Evolutionary conservation across 2,113 vertebrate genomes (phyloP).

Genomic region (Mola mola): DNA sequence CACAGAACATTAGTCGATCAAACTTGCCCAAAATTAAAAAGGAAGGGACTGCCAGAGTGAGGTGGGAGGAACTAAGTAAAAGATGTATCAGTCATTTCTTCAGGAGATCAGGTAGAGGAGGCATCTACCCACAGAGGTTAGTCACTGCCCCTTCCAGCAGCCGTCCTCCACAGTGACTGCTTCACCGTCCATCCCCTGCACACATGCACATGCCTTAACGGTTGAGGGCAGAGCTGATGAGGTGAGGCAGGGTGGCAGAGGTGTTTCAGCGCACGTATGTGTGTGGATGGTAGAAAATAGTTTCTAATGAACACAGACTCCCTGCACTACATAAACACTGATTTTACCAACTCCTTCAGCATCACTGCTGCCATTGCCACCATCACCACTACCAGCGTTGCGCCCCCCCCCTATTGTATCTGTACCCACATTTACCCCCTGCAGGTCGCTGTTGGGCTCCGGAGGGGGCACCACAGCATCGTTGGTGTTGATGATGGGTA

Average conservation of each 20-base stretch:
- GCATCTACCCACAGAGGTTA: constrained; percentile 44
- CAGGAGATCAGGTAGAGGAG: constrained; percentile 5
- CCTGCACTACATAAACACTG: neutral
- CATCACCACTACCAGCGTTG: constrained; percentile 24
- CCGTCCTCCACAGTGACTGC: constrained; percentile 13
- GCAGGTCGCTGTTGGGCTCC: constrained; percentile 96
- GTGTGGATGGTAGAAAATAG: neutral
- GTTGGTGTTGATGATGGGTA: constrained; percentile 98
- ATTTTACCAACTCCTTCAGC: constrained; percentile 17
- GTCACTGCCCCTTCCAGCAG: constrained; percentile 9
- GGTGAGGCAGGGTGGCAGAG: constrained; percentile 33
- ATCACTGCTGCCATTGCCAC: constrained; percentile 34
- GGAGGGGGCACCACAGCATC: constrained; percentile 97
- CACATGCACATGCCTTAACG: constrained; percentile 36
- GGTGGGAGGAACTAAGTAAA: too few relatives aligned
- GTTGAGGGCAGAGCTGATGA: constrained; percentile 35
- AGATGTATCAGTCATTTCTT: constrained; percentile 20
- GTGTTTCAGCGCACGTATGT: constrained; percentile 13
- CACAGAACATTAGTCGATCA: neutral
- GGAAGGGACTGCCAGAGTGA: neutral
- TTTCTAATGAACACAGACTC: constrained; percentile 10
- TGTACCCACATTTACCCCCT: constrained; percentile 98
- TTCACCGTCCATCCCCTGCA: constrained; percentile 23
- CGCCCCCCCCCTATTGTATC: constrained; percentile 47
- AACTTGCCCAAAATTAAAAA: neutral